A percentile compares a stretch with the other conserved stretches of the same genome.
Evolutionary conservation across 2,888 invertebrate species (phyloP).

Genomic region (Sesamia inferens): DNA sequence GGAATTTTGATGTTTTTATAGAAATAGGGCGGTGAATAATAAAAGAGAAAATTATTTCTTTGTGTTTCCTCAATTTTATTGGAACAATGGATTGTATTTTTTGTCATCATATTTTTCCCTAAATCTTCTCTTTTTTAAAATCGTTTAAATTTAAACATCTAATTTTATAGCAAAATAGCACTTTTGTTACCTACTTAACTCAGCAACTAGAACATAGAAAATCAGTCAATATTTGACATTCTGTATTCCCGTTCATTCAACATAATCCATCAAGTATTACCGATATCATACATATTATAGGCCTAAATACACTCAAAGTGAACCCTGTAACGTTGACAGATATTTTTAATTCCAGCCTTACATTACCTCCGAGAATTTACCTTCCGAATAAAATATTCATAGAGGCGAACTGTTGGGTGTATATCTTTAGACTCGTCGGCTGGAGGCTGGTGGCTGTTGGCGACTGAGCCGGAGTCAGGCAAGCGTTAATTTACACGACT

Average conservation of each 20-base stretch:
- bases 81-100: background rate
- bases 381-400: conserved; percentile 61
- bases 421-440: conserved; percentile 58
- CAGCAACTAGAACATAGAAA: background rate
- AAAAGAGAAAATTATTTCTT: conserved; percentile 17
- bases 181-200: no score
- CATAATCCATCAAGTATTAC: background rate
- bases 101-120: background rate
- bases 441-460: conserved; percentile 43
- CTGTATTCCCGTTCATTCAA: background rate
- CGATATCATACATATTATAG: background rate
- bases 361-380: conserved; percentile 43
- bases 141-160: no score
- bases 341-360: conserved; percentile 23
- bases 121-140: background rate
- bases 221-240: background rate
- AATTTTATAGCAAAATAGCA: background rate
- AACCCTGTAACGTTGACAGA: conserved; percentile 4
- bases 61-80: conserved; percentile 14
- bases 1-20: conserved; percentile 52
- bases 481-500: conserved; percentile 54
- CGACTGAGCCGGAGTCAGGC: conserved; percentile 36
- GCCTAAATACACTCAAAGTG: background rate
- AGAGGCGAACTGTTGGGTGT: conserved; percentile 41
- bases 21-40: conserved; percentile 32